Evolutionary conservation across 2,797 vertebrate species (phyloP).

Genomic region (Carapus acus): DNA sequence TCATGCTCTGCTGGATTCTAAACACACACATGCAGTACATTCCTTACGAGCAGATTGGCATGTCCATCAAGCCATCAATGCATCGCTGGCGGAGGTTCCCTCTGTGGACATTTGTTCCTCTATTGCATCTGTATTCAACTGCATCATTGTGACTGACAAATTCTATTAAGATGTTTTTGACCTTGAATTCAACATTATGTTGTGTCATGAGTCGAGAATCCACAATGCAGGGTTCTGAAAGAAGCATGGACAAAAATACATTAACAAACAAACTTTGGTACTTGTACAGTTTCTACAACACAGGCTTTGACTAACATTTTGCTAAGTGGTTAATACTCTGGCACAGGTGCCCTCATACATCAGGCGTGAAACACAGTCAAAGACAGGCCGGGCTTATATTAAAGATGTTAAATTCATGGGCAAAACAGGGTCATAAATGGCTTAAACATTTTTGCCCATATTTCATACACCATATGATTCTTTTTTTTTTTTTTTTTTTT

Average conservation of each 20-base stretch:
- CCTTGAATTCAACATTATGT: neutral
- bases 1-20: slow-evolving; percentile 4
- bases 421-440: too few relatives aligned
- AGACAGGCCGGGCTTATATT: too few relatives aligned
- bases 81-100: neutral
- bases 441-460: too few relatives aligned
- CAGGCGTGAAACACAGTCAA: too few relatives aligned
- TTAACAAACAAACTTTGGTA: neutral
- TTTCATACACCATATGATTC: too few relatives aligned
- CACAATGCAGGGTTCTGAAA: slow-evolving; percentile 55
- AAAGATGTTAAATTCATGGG: too few relatives aligned
- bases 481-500: too few relatives aligned
- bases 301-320: too few relatives aligned
- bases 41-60: slow-evolving; percentile 33
- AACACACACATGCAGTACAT: neutral
- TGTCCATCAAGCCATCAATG: slow-evolving; percentile 8
- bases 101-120: fast-evolving
- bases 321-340: too few relatives aligned
- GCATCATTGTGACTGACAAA: fast-evolving
- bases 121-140: neutral
- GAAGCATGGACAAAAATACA: slow-evolving; percentile 14
- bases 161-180: slow-evolving; percentile 6
- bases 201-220: neutral
- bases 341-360: too few relatives aligned
- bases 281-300: neutral